Evolutionary conservation across 2,113 vertebrate species (phyloP), one percentile per base, ranked within the genome.

Genomic region (Phainopepla nitens): DNA sequence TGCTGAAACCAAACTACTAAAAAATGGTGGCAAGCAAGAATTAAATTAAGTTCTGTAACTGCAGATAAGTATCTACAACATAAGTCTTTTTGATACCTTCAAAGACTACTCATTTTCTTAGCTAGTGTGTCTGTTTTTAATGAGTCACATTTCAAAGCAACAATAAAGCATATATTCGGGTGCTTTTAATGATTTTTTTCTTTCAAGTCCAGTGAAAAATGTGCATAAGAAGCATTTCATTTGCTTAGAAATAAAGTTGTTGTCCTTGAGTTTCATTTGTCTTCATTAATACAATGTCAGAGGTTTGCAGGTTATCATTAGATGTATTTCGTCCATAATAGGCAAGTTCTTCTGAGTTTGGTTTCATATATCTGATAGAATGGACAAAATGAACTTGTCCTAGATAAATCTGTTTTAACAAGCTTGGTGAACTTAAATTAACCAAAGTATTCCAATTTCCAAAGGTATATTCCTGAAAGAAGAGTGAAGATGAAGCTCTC

Each of bases 201-300:
- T 84, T 95, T 82, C 70, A 93, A 88, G 44, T 94, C 35, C 39
- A 56, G 60, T 90, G 62, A 88, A 94, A 90, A 96, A 93, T 64
- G 28, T 83, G 68, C 51, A 60, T 66, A 80, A 77, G 60, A 42
- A 92, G 28, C 16, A 51, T 82, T 91, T 88, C 4, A 71, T 85
- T 90, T 92, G 18, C 60, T 81, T 70, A 93, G 64, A 86, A 86
- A 45, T 66, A 73, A 29, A 18, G 68, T 90, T 88, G 36, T 88
- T 89, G 64, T 75, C 42, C 35, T 68, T 71, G 51, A 83, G 35
- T 83, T 94, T 87, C 35, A 56, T 90, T 86, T 88, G 41, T 78
- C 60, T 83, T 90, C 25, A 77, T 95, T 90, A 94, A 86, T 45
- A 79, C 14, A 5, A 70, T 64, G 87, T 95, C 73, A 85, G 44